Evolutionary conservation across 2,888 invertebrate species (phyloP), one percentile per base, ranked within the genome.

Genomic region (Cotesia congregata): DNA sequence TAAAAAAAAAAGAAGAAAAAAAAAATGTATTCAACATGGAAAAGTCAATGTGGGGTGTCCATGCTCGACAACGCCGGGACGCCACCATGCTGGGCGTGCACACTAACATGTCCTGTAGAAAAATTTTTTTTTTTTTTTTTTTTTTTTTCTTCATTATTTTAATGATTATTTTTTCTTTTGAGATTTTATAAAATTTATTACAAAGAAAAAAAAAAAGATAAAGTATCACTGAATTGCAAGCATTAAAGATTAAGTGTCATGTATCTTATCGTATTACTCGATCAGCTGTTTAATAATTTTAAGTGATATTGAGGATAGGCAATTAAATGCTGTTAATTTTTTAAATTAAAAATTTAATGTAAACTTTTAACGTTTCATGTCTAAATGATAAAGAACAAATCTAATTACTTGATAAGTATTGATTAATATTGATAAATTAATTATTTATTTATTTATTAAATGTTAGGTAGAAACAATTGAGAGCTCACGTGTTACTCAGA

Each of bases 21-120:
- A 67, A 67, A 64, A 65, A 17, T 41, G 40, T 50, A 73, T 17
- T 65, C 4, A 12, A 50, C 64, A 15, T 50, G 50, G 17, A 17
- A 1, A 40, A 62, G 62, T 73, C 20, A 15, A 41, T 64, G 12
- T 50, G 39, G 62, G 74, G 71, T 73, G 74, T 72, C 76, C 64
- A 74, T 76, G 76, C 74, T 74, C 69, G 76, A 67, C 72, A 65
- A 78, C 74, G 79, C 77, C 79, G 79, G 79, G 77, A 76, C 89
- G 89, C 90, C 90, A 92, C 91, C 77, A 77, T 73, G 86, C 93
- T 90, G 76, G 90, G 90, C 71, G 90, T 90, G 74, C 89, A 81
- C 75, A 82, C 80, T 15, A 67, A 67, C 67, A 73, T 30, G 59
- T 72, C 67, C 67, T 73, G 59, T 67, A 59, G 40, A 50, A 59